Conservation (phyloP, 2,888 invertebrate genomes). For the Sarcophaga carnaria region DNA sequence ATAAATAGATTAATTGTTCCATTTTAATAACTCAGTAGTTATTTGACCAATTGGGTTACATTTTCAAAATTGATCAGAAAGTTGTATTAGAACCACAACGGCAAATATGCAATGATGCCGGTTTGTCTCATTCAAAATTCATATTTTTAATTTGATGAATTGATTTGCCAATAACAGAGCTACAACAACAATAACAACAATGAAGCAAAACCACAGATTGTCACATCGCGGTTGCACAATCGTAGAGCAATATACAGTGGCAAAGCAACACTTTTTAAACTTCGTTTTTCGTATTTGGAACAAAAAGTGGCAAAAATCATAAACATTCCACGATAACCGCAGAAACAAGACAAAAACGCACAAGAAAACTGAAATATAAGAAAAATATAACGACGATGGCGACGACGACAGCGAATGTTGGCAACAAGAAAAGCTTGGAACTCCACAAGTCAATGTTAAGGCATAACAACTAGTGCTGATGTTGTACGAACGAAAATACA, state of each 20-base stretch:
- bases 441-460: neutral
- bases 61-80: slow-evolving; percentile 18
- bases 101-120: neutral
- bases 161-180: neutral
- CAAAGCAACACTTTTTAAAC: neutral
- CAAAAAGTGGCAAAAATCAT: slow-evolving; percentile 2
- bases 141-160: slow-evolving; percentile 18
- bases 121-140: neutral
- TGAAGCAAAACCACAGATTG: slow-evolving; percentile 5
- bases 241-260: neutral
- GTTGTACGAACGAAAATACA: neutral
- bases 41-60: slow-evolving; percentile 24
- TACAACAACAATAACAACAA: neutral
- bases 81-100: neutral
- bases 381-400: too few relatives aligned
- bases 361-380: too few relatives aligned
- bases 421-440: too few relatives aligned
- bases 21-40: neutral
- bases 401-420: too few relatives aligned
- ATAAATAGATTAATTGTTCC: too few relatives aligned
- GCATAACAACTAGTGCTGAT: neutral
- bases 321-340: slow-evolving; percentile 24
- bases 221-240: neutral
- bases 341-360: slow-evolving; percentile 33
- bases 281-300: neutral